Conservation (phyloP, 2,113 vertebrate species). For the Chiloscyllium plagiosum region DNA sequence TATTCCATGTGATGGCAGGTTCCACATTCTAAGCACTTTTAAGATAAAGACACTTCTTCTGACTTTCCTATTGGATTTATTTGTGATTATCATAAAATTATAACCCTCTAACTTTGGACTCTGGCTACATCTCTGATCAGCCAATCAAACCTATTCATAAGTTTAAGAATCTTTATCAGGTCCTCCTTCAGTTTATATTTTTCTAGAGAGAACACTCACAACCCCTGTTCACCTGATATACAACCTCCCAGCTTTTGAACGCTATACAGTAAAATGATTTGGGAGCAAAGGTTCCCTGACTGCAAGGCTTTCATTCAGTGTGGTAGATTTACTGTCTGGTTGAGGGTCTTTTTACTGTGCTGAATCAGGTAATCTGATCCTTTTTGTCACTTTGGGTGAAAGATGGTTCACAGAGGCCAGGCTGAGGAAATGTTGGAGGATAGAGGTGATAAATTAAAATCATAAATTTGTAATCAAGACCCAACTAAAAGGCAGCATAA, state of each 20-base stretch:
- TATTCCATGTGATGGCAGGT: not conserved
- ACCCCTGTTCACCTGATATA: not conserved
- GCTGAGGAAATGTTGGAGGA: not conserved
- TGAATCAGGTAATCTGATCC: not conserved
- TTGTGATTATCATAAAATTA: not conserved
- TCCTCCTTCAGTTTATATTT: not conserved
- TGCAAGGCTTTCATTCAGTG: not conserved
- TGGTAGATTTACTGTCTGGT: not conserved
- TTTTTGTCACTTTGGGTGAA: not conserved
- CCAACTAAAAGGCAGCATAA: slow-evolving; percentile 32
- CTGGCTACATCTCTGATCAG: not conserved
- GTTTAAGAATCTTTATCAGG: not conserved
- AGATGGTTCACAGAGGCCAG: not conserved
- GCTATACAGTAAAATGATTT: not conserved
- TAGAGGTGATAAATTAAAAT: slow-evolving; percentile 36
- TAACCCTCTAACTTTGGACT: not conserved
- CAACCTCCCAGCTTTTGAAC: too few species aligned
- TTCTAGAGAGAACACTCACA: not conserved
- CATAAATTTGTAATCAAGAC: slow-evolving; percentile 36
- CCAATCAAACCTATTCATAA: not conserved
- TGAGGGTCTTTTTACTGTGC: not conserved
- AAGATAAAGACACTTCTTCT: not conserved
- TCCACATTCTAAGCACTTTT: not conserved
- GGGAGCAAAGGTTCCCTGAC: not conserved
- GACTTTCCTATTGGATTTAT: not conserved